A percentile compares a stretch with the other conserved stretches of the same genome.
Conservation (phyloP, 2,113 vertebrate genomes). For the Siphamia tubifer region DNA sequence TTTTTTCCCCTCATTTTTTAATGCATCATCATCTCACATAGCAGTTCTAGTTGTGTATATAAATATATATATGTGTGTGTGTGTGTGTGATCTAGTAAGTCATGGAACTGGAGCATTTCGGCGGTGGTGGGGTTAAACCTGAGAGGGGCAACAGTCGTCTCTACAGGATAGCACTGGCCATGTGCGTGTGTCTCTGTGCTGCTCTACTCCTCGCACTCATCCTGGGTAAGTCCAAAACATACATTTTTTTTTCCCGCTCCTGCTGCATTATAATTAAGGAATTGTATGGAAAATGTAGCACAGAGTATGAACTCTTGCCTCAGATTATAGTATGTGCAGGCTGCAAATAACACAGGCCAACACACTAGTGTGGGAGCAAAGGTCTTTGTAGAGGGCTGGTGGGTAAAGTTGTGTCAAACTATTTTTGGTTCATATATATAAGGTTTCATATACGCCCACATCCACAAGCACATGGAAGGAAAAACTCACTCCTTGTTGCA, state of each 20-base stretch:
- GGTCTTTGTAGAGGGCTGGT: constrained; percentile 11
- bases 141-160: constrained; percentile 48
- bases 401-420: constrained; percentile 50
- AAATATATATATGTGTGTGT: background rate
- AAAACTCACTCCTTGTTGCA: too few species aligned
- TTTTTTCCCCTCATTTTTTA: background rate
- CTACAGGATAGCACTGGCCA: constrained; percentile 71
- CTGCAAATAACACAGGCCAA: constrained; percentile 29
- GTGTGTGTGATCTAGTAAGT: background rate
- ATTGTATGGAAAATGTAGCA: constrained; percentile 3
- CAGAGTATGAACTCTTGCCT: background rate
- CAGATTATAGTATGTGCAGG: constrained; percentile 45
- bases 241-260: background rate
- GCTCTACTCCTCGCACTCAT: constrained; percentile 77
- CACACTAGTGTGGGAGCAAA: constrained; percentile 20
- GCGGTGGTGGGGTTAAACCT: constrained; percentile 59
- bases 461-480: too few species aligned
- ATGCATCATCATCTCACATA: background rate
- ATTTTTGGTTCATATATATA: constrained; percentile 77
- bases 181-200: constrained; percentile 69
- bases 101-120: constrained; percentile 76
- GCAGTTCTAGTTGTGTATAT: background rate
- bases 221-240: constrained; percentile 70
- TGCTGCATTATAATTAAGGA: constrained; percentile 58
- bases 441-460: constrained; percentile 63